Conservation (phyloP, 2,113 vertebrate species). For the Panthera tigris region DNA sequence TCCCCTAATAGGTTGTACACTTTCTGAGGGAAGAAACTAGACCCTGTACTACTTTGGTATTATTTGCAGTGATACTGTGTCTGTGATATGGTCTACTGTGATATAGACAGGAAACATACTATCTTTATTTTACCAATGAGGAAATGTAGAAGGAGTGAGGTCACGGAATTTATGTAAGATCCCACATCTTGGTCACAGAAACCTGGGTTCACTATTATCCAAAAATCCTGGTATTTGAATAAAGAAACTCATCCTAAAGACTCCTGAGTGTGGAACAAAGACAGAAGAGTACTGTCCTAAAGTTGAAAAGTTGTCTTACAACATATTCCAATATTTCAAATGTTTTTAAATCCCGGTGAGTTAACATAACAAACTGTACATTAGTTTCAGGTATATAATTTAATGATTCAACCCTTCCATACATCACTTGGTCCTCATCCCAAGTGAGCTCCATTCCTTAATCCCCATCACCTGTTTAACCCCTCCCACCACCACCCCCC, state of each 20-base stretch:
- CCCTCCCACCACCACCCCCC: background rate
- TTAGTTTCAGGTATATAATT: background rate
- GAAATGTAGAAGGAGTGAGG: background rate
- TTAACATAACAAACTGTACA: background rate
- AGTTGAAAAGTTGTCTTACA: background rate
- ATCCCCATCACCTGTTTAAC: background rate
- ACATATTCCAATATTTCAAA: background rate
- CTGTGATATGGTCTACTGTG: background rate
- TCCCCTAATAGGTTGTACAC: background rate
- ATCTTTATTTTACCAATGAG: background rate
- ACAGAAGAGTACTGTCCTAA: background rate
- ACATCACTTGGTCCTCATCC: background rate
- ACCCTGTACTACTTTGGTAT: background rate
- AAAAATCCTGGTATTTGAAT: background rate
- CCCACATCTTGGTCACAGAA: background rate
- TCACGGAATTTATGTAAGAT: background rate
- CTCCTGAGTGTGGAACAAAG: background rate
- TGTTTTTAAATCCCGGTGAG: background rate
- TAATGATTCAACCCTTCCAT: background rate
- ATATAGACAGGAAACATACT: background rate
- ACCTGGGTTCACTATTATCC: background rate
- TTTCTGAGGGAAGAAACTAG: background rate
- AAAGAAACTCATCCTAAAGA: background rate
- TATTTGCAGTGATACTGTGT: no score
- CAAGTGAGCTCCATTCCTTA: background rate